Evolutionary conservation across 2,797 vertebrate genomes (phyloP).

Genomic region (Alca torda): DNA sequence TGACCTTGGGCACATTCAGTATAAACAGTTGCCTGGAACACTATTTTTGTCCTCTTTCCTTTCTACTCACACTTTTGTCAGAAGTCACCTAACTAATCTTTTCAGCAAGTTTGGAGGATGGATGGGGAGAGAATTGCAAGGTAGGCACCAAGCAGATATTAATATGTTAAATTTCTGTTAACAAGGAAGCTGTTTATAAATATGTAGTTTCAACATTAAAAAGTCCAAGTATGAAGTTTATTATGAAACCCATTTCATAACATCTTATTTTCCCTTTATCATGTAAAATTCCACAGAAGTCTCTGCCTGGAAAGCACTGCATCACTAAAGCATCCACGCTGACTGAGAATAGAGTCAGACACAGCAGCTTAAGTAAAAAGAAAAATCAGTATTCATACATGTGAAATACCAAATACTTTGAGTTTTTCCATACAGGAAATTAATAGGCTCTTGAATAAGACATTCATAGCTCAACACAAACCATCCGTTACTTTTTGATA

Average conservation of each 20-base stretch:
- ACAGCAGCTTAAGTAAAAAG: background rate
- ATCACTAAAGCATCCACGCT: background rate
- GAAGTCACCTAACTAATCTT: background rate
- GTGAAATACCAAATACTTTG: background rate
- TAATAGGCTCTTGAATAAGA: background rate
- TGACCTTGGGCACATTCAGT: background rate
- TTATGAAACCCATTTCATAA: background rate
- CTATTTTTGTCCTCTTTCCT: background rate
- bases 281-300: background rate
- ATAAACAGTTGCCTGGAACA: background rate
- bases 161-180: background rate
- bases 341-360: background rate
- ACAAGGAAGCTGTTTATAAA: background rate
- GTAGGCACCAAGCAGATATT: background rate
- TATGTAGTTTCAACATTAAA: background rate
- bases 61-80: background rate
- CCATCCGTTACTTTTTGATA: background rate
- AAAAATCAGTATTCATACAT: background rate
- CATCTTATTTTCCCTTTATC: background rate
- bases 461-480: background rate
- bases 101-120: background rate
- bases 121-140: background rate
- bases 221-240: background rate
- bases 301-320: background rate
- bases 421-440: background rate